Conservation (phyloP, 2,888 invertebrate species). For the Oxyteleia sp. region DNA sequence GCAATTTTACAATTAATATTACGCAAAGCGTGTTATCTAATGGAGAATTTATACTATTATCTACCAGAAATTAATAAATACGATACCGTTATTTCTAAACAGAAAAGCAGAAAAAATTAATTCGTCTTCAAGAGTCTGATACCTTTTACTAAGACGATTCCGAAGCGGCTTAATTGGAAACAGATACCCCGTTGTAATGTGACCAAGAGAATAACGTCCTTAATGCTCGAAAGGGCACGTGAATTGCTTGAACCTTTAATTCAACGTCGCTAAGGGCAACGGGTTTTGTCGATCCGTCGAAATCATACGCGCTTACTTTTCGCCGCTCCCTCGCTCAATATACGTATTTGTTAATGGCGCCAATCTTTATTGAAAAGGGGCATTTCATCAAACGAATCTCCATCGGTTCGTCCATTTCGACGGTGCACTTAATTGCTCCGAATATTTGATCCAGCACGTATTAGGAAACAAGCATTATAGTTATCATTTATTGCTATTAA, state of each 20-base stretch:
- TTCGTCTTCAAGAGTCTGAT: background rate
- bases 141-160: slow-evolving; percentile 20
- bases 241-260: slow-evolving; percentile 77
- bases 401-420: slow-evolving; percentile 24
- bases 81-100: background rate
- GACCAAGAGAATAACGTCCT: slow-evolving; percentile 22
- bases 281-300: slow-evolving; percentile 80
- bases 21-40: no score
- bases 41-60: background rate
- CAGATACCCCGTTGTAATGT: slow-evolving; percentile 17
- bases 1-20: no score
- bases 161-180: slow-evolving; percentile 26
- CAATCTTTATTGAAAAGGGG: slow-evolving; percentile 39
- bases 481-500: slow-evolving; percentile 39
- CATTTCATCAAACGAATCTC: slow-evolving; percentile 38
- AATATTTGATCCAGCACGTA: slow-evolving; percentile 48
- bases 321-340: background rate
- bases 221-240: background rate
- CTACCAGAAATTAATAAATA: background rate
- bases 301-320: slow-evolving; percentile 49
- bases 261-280: slow-evolving; percentile 81
- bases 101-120: background rate
- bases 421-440: slow-evolving; percentile 22
- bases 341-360: slow-evolving; percentile 38
- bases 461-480: slow-evolving; percentile 19